Base-by-base conservation (phyloP, 53 echinoderm and acorn worm genomes). In the Crossaster papposus region DNA sequence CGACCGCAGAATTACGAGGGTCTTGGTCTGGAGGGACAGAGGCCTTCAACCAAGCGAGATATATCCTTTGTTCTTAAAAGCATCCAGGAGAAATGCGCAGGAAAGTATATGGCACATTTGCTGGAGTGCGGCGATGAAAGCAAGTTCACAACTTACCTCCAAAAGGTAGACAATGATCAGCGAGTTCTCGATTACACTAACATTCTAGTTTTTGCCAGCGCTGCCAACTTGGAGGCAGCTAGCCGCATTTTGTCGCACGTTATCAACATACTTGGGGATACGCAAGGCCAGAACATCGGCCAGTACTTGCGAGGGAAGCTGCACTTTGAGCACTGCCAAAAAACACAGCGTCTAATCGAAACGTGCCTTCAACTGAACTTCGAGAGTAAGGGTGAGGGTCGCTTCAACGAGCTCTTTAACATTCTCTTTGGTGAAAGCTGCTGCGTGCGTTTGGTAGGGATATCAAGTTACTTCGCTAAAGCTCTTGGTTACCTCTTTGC, bases 361-460 rank as follows among this genome's bases (percentile, higher is more conserved):
- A 83, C 89, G 36, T 90, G 93, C 50, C 81, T 93, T 28, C 90
- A 93, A 63, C 93, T 93, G 12, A 93, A 93, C 81, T 93, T 73
- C 79, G 93, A 93, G 71, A 85, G 90, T 30, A 54, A 89, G 34
- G 29, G 86, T 18, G 74, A 89, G 20, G 93, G 93, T n/a, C 7
- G 29, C 14, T 80, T 90, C 30, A 93, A 93, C 53, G 74, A 93
- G 31, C 71, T 93, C 6, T 51, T 93, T 76, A 31, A 77, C 17
- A 51, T 36, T 2, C 64, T 93, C 24, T 73, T 93, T 24, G 72
- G 76, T 75, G 90, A 70, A 23, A 64, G 80, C 15, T 38, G 70
- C 33, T 83, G 65, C 30, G 28, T 93, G 32, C 90, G 93, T 37
- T 79, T 93, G 12, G 93, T 93, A 14, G 90, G 85, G 23, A 93